phyloP scores from a whole-genome alignment of 2,888 invertebrate genomes.

The Cantharis rustica region DNA sequence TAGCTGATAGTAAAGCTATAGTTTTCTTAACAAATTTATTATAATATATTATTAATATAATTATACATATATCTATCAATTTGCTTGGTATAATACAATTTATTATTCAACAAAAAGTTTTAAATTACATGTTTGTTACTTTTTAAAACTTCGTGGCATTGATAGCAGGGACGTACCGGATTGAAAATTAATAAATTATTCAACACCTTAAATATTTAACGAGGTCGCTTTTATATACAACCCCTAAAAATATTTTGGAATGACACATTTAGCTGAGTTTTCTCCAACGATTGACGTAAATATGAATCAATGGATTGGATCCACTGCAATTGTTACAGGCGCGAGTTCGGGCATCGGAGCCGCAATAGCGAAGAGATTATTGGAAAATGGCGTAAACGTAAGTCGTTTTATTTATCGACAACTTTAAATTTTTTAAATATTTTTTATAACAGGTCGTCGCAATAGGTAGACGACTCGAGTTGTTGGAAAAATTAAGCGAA shows the following conservation, averaged over 20 bases:
- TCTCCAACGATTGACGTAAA: background rate
- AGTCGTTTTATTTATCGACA: background rate
- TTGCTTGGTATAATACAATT: background rate
- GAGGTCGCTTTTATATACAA: background rate
- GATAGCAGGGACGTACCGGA: background rate
- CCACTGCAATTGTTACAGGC: slow-evolving; percentile 21
- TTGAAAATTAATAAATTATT: background rate
- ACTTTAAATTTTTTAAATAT: background rate
- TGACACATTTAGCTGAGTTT: background rate
- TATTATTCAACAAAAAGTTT: background rate
- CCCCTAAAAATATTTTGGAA: background rate
- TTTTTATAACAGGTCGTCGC: slow-evolving; percentile 13
- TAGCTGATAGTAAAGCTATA: too few relatives aligned
- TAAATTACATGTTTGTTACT: background rate
- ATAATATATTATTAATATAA: background rate
- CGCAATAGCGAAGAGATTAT: slow-evolving; percentile 23
- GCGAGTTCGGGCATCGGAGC: slow-evolving; percentile 27
- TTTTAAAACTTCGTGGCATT: background rate
- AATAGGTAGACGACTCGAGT: slow-evolving; percentile 15
- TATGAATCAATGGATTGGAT: slow-evolving; percentile 25
- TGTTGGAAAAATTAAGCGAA: slow-evolving; percentile 14
- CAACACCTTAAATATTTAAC: background rate
- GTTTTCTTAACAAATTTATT: background rate
- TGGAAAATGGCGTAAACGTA: slow-evolving; percentile 21
- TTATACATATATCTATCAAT: too few relatives aligned